These are phyloP conservation scores for Pentalonia nigronervosa DNA, from an alignment of 1,140 invertebrate genomes.

Conservation along the genomic window DNA sequence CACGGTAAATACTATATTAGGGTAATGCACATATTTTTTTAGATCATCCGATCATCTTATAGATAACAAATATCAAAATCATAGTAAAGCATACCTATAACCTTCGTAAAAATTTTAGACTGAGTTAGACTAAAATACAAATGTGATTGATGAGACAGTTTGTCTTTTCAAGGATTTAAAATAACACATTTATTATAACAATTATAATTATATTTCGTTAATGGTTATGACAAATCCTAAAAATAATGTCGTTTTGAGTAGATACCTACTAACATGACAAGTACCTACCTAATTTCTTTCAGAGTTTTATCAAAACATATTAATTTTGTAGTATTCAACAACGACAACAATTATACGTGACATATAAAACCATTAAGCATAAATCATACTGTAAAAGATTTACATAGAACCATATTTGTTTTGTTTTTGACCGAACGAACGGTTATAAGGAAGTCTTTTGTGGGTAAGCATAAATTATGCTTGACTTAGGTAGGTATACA, in stretches of 20 bases:
- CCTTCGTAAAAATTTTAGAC: neutral
- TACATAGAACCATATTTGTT: conserved; percentile 1
- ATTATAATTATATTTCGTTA: neutral
- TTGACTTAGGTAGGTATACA: neutral
- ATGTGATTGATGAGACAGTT: neutral
- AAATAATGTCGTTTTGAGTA: neutral
- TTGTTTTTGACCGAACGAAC: neutral
- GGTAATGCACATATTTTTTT: neutral
- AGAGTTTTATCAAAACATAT: neutral
- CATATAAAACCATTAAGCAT: neutral
- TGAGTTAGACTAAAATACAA: neutral
- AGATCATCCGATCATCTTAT: neutral
- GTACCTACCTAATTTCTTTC: neutral
- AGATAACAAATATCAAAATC: neutral
- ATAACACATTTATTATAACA: neutral
- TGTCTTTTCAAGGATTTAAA: neutral
- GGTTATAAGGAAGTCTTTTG: neutral
- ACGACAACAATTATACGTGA: neutral
- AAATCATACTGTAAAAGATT: neutral
- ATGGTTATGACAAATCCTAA: neutral
- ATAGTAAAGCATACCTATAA: neutral
- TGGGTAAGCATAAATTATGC: neutral
- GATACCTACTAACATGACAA: neutral
- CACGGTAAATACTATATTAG: neutral
- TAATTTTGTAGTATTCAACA: neutral